Base-by-base conservation (phyloP, 1,140 invertebrate genomes). In the Euschistus heros region DNA sequence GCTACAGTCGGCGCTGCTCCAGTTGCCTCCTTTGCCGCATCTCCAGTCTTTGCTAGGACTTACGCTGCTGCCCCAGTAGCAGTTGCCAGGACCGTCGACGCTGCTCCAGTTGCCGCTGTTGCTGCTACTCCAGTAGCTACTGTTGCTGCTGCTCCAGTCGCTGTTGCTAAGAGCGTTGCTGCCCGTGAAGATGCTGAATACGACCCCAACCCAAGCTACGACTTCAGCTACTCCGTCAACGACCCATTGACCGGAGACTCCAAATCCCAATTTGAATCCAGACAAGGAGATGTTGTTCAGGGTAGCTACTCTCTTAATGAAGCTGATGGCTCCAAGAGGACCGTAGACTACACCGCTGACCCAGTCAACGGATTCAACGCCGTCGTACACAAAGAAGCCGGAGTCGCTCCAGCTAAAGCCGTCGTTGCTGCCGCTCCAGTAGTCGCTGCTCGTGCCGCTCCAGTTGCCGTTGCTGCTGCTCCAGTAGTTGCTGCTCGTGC, bases 211-310 rank as follows among this genome's bases (percentile, higher is more conserved):
- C 69, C 69, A 17, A 63, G 64, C 15, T 74, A 74, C 67, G 67
- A 70, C 42, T 75, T 73, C 69, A 66, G 71, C 61, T 75, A 75
- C 67, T 70, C 68, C 18, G 74, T 75, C 18, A 70, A 73, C 62
- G 73, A 75, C 60, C 67, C 67, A 3, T 68, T 73, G 24, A 70
- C 70, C 44, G 73, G 73, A 30, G 73, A 75, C 62, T 66, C 72
- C 30, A 70, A 75, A 24, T 68, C 67, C 46, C 73, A 74, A 66
- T 72, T 69, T 68, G 74, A 75, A 60, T 50, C 64, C 54, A 62
- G 69, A 10, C 68, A 69, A 18, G 69, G 69, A 57, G 55, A 33
- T 22, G 37, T 42, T 8, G 60, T 62, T 15, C 60, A 33, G 13
- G 60, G 60, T 10, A 37, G 27, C 30, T 68, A 50, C 17, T 50